Conservation (phyloP, 2,113 vertebrate genomes). For the Trogon melanurus region DNA sequence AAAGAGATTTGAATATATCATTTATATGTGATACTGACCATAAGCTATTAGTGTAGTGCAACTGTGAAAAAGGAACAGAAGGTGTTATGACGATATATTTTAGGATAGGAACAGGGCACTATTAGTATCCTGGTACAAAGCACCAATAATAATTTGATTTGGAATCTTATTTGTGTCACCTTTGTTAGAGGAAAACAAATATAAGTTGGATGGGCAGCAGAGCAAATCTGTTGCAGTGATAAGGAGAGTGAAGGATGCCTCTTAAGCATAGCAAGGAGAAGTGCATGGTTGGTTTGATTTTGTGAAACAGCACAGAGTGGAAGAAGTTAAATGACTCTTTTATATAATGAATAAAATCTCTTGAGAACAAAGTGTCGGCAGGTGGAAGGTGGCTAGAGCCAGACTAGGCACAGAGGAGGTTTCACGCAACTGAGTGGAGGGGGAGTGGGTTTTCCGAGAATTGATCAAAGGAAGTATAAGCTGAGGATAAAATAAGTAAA, state of each 20-base stretch:
- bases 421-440: background rate
- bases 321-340: background rate
- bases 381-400: background rate
- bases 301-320: background rate
- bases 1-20: background rate
- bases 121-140: background rate
- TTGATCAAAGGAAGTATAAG: background rate
- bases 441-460: conserved; percentile 4
- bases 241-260: background rate
- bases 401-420: background rate
- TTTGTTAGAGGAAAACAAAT: background rate
- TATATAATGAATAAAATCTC: conserved; percentile 16
- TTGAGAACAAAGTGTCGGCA: background rate
- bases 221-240: background rate
- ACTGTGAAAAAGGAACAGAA: background rate
- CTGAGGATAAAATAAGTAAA: background rate
- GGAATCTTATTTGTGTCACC: background rate
- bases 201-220: background rate
- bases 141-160: background rate
- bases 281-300: background rate
- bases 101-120: background rate
- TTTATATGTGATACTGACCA: background rate
- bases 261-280: background rate
- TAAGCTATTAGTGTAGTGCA: background rate
- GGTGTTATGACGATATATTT: background rate